These are phyloP conservation scores for Danio rerio DNA, from an alignment of 2,113 vertebrate species.

Conservation along the genomic window GRCz12tu NC_133179.1:29308501-29309000, in stretches of 20 bases:
- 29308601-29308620: conserved; percentile 42
- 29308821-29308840: too few relatives aligned
- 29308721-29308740: background rate
- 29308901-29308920: too few relatives aligned
- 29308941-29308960: too few relatives aligned
- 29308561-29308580: conserved; percentile 64
- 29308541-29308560: conserved; percentile 63
- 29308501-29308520: conserved; percentile 65
- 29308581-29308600: conserved; percentile 25
- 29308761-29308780: background rate
- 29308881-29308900: too few relatives aligned
- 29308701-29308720: conserved; percentile 32
- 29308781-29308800: too few relatives aligned
- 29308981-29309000: too few relatives aligned
- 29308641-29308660: conserved; percentile 13
- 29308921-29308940: too few relatives aligned
- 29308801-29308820: too few relatives aligned
- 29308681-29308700: conserved; percentile 34
- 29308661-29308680: conserved; percentile 38
- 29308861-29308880: too few relatives aligned
- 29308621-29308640: conserved; percentile 2
- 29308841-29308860: too few relatives aligned
- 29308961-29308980: too few relatives aligned
- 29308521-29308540: conserved; percentile 80
- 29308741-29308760: background rate